Evolutionary conservation across 2,797 vertebrate genomes (phyloP), one percentile per base, ranked within the genome.

Genomic region (Siniperca undulata): DNA sequence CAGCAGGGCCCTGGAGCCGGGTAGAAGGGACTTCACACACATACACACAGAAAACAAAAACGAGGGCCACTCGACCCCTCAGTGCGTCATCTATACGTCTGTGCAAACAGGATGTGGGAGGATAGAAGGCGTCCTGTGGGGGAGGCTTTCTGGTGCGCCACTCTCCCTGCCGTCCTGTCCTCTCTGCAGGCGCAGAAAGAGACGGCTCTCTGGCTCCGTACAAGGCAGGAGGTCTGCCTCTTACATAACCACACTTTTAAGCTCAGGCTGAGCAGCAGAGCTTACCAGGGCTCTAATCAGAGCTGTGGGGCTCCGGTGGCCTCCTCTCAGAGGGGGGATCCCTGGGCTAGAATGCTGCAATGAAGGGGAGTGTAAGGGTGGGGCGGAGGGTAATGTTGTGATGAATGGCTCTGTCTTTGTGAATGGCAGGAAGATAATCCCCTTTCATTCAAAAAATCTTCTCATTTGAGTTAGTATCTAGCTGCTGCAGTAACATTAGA

Each of bases 41-140:
- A 72, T 48, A 79, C 74, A 74, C 74, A 55, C 65, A 7, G 38
- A 53, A 24, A 83, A 85, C 73, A 67, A 80, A 87, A 89, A 84
- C 11, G 16, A 85, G 85, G 89, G 75, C 70, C 81, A 81, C 82
- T 82, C 78, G 70, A 90, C 91, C 91, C 80, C 83, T 83, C 77
- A 75, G 82, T 95, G 92, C 92, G 91, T 96, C 94, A 95, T 93
- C 85, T 84, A 91, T 95, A 92, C 78, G 89, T 95, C 90, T 90
- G 86, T 81, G 89, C 92, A 94, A 93, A 95, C 94, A 94, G 94
- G 94, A 95, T 95, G 92, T 92, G 90, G 89, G 88, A 80, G 90
- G 92, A 91, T 73, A 65, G 86, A 89, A 83, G 84, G 81, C 70
- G 48, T 94, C 94, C 93, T 92, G 1, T 72, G 85, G 90, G 94